Evolutionary conservation across 2,113 vertebrate species (phyloP).

Genomic region (Empidonax traillii): DNA sequence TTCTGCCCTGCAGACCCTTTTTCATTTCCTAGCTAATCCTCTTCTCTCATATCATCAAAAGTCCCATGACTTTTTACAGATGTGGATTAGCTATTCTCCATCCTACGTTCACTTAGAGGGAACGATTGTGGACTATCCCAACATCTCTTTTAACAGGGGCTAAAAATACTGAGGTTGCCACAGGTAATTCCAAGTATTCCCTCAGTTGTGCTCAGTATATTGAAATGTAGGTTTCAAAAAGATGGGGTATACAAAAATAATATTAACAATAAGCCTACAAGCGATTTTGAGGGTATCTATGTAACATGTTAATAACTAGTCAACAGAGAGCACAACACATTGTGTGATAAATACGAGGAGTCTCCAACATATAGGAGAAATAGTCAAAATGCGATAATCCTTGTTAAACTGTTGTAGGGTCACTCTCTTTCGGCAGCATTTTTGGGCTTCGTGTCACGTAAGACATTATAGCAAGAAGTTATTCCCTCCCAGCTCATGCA

Average conservation of each 20-base stretch:
- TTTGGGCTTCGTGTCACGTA: background rate
- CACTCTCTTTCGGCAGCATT: background rate
- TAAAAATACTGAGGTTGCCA: background rate
- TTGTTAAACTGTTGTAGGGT: background rate
- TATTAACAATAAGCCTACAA: background rate
- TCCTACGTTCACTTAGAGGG: background rate
- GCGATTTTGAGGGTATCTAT: background rate
- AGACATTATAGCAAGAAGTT: background rate
- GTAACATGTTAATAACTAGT: background rate
- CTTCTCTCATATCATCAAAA: background rate
- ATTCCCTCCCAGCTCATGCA: background rate
- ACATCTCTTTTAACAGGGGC: background rate
- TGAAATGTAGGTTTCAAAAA: background rate
- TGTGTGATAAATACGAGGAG: background rate
- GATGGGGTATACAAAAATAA: background rate
- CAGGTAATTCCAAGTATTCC: background rate
- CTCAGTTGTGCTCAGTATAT: background rate
- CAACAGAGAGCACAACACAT: background rate
- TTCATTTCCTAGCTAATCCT: background rate
- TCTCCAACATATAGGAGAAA: background rate
- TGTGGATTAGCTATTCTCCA: background rate
- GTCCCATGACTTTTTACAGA: background rate
- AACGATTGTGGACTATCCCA: background rate
- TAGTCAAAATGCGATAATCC: background rate
- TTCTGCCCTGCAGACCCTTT: background rate